Evolutionary conservation across 2,113 vertebrate species (phyloP).

Genomic region (Girardinichthys multiradiatus): DNA sequence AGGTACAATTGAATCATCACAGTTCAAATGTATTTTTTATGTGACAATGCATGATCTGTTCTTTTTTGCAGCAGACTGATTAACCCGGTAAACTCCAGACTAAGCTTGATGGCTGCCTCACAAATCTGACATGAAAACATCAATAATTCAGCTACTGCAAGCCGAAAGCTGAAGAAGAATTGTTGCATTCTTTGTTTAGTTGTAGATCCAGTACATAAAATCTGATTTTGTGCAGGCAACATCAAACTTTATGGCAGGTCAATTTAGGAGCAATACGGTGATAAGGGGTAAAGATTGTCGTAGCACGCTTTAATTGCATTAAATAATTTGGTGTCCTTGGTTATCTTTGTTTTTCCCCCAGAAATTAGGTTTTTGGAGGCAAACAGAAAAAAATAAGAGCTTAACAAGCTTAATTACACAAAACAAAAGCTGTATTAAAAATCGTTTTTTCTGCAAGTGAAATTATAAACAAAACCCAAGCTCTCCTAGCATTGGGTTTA

Average conservation of each 20-base stretch:
- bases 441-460: neutral
- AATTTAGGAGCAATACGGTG: conserved; percentile 15
- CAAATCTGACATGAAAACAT: conserved; percentile 35
- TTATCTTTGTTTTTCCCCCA: neutral
- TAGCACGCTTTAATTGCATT: neutral
- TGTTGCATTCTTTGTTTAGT: conserved; percentile 47
- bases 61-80: conserved; percentile 21
- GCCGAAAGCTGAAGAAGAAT: conserved; percentile 32
- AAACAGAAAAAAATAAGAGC: neutral
- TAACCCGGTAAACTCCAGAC: conserved; percentile 49
- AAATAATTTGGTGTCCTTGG: neutral
- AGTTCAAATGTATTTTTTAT: conserved; percentile 47
- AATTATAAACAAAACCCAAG: neutral
- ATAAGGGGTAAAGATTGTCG: neutral
- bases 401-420: neutral
- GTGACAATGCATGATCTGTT: conserved; percentile 34
- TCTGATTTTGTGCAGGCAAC: conserved; percentile 26
- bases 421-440: neutral
- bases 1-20: conserved; percentile 45
- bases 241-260: conserved; percentile 33
- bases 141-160: conserved; percentile 45
- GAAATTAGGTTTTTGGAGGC: neutral
- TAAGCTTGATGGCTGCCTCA: conserved; percentile 20
- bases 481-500: neutral
- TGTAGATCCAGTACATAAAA: conserved; percentile 48